Evolutionary conservation across 2,888 invertebrate genomes (phyloP), one percentile per base, ranked within the genome.

Genomic region (Sussaba pulchella): DNA sequence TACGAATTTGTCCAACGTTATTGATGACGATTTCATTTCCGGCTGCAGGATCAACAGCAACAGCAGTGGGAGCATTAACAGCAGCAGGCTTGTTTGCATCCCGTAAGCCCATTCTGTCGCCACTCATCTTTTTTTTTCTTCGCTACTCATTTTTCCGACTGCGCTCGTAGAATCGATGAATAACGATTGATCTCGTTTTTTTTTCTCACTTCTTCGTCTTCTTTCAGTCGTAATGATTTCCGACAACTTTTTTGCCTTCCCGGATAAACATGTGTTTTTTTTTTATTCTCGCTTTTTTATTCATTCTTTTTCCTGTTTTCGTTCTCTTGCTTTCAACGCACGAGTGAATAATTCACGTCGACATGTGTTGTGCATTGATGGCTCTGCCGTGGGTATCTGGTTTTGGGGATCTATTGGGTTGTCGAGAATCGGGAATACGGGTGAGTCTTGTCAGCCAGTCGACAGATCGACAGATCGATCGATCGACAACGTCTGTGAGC

Each of bases 1-100:
- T 90, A 90, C 86, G 85, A 91, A 91, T 91, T 90, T 89, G 88
- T 90, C 89, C 72, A 85, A 83, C 66, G 83, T 82, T 85, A 86
- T 88, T 85, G 87, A 89, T 89, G 89, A 89, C 86, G 87, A 84
- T 85, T 88, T 83, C 85, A 89, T 89, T 89, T 88, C 87, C 86
- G 80, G 81, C 47, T 81, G 78, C 39, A 39, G 50, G 6, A 31
- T 0, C 6, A 31, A 41, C n/a, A 10, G 41, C 69, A 67, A 61
- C 63, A 59, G 70, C n/a, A n/a, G n/a, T n/a, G n/a, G n/a, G n/a
- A n/a, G n/a, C n/a, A n/a, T n/a, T n/a, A n/a, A n/a, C n/a, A 10
- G 41, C 69, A 67, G 67, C 63, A 59, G 70, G 39, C 79, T 81
- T 21, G 67, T 73, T 73, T 69, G 81, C 73, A 70, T 77, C 63